These are phyloP conservation scores for Chironomus tepperi DNA, from an alignment of 1,140 invertebrate genomes.

Conservation along the genomic window DNA sequence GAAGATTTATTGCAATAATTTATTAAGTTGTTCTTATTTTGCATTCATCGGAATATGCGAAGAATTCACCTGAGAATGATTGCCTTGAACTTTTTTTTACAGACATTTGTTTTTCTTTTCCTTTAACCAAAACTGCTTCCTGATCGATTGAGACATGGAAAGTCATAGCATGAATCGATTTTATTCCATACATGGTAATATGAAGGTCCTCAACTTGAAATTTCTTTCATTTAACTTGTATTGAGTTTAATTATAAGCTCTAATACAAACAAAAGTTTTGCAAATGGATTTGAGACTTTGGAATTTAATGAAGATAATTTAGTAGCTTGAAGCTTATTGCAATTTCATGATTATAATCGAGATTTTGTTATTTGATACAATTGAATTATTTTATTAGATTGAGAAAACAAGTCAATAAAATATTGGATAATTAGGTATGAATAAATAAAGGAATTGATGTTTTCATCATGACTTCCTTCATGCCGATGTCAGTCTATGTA, in stretches of 20 bases:
- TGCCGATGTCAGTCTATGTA: too few relatives aligned
- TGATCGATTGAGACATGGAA: background rate
- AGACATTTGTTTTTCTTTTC: background rate
- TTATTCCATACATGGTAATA: background rate
- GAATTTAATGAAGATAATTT: too few relatives aligned
- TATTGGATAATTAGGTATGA: too few relatives aligned
- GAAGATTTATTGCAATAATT: conserved; percentile 9
- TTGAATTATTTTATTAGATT: too few relatives aligned
- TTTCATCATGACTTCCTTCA: too few relatives aligned
- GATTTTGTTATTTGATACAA: too few relatives aligned
- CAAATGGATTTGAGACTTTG: too few relatives aligned
- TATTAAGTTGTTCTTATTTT: background rate
- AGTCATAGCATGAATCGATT: background rate
- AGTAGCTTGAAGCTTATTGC: too few relatives aligned
- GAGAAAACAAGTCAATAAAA: too few relatives aligned
- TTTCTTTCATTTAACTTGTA: background rate
- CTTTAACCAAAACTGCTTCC: background rate
- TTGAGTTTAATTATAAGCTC: background rate
- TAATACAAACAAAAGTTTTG: too few relatives aligned
- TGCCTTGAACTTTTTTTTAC: background rate
- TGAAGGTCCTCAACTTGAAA: background rate
- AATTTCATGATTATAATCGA: too few relatives aligned
- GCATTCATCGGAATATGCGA: background rate
- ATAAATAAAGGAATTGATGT: too few relatives aligned
- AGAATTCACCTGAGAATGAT: background rate